A percentile compares a stretch with the other conserved stretches of the same genome.
Evolutionary conservation across 2,113 vertebrate species (phyloP).

Genomic region (Gallinago paraguaiae): DNA sequence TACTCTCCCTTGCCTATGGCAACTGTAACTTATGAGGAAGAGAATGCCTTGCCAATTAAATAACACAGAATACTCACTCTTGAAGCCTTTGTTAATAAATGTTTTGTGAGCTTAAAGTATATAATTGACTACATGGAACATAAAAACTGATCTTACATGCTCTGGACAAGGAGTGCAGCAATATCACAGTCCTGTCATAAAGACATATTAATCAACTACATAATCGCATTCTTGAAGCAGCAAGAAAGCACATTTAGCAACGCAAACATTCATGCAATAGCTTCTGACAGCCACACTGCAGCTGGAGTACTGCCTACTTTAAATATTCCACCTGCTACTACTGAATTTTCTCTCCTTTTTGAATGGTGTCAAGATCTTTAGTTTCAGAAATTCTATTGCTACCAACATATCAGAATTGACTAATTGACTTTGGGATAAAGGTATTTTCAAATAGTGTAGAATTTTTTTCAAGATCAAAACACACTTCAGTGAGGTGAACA

Average conservation of each 20-base stretch:
- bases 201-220: background rate
- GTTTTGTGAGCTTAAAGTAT: background rate
- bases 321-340: background rate
- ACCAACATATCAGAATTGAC: background rate
- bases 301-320: background rate
- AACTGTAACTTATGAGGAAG: background rate
- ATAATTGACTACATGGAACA: background rate
- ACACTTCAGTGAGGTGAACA: background rate
- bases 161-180: background rate
- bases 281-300: background rate
- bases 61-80: background rate
- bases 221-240: background rate
- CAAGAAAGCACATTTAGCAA: background rate
- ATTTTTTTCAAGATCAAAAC: background rate
- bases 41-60: background rate
- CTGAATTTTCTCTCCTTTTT: background rate
- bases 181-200: background rate
- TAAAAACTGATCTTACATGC: background rate
- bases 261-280: background rate
- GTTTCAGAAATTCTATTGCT: background rate
- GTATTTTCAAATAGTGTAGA: background rate
- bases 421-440: background rate
- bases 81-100: background rate
- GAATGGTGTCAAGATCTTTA: background rate
- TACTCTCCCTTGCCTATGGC: background rate